Conservation (phyloP, 2,113 vertebrate genomes). For the Stomatorhinus ivindoensis region DNA sequence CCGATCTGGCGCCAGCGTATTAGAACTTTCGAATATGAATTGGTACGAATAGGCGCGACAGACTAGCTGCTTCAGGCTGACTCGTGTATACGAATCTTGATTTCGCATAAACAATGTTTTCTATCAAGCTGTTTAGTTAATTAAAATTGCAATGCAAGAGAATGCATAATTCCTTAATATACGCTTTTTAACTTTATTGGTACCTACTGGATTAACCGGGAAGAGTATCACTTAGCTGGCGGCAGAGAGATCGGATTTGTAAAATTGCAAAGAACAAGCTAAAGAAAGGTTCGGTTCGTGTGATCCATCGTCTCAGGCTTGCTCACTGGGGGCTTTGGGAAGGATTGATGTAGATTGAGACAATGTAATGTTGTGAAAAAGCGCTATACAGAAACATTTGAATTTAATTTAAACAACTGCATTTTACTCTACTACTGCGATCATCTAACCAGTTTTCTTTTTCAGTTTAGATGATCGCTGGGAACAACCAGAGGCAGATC, state of each 20-base stretch:
- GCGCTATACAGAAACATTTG: too few relatives aligned
- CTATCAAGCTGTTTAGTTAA: neutral
- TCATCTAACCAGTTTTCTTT: neutral
- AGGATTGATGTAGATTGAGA: too few relatives aligned
- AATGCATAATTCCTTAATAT: neutral
- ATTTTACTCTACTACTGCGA: neutral
- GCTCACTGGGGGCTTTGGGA: too few relatives aligned
- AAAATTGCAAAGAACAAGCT: neutral
- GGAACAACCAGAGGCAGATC: constrained; percentile 7
- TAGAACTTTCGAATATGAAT: neutral
- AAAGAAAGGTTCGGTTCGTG: constrained; percentile 11
- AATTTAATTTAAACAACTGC: neutral
- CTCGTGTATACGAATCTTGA: neutral
- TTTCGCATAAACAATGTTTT: neutral
- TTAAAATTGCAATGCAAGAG: neutral
- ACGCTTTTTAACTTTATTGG: neutral
- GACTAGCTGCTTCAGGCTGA: neutral
- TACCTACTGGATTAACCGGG: neutral
- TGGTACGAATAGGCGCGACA: neutral
- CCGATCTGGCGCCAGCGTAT: neutral
- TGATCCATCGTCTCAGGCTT: neutral
- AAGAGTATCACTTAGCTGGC: neutral
- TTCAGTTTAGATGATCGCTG: neutral
- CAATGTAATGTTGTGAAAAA: too few relatives aligned
- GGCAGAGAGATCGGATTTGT: neutral